Evolutionary conservation across 1,140 invertebrate genomes (phyloP).

Genomic region (Drosophila sulfurigaster): DNA sequence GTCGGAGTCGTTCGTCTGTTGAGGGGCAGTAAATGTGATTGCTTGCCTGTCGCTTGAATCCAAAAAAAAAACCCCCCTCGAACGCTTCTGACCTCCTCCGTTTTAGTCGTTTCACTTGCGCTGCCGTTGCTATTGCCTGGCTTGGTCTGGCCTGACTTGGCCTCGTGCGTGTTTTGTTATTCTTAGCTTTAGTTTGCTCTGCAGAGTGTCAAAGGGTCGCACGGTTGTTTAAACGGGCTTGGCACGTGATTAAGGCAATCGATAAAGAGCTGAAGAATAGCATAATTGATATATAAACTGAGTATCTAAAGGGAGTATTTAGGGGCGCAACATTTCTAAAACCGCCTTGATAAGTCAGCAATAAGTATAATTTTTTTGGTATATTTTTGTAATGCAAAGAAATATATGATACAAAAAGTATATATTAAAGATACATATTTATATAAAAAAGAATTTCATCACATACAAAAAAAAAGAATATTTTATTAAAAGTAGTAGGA

Average conservation of each 20-base stretch:
- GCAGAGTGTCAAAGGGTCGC: background rate
- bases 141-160: constrained; percentile 10
- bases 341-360: no score
- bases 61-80: background rate
- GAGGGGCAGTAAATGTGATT: constrained; percentile 70
- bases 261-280: no score
- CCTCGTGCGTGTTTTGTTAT: constrained; percentile 45
- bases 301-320: no score
- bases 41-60: constrained; percentile 23
- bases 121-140: background rate
- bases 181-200: constrained; percentile 27
- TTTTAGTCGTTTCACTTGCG: background rate
- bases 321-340: no score
- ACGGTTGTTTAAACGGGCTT: background rate
- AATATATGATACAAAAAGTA: no score
- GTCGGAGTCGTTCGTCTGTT: constrained; percentile 26
- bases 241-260: background rate
- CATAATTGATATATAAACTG: no score
- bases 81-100: background rate
- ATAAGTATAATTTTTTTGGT: no score
- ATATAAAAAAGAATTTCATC: no score
- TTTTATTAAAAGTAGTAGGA: no score
- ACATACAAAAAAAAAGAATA: no score
- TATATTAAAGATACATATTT: no score
- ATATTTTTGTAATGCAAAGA: no score